Conservation (phyloP, 2,888 invertebrate species). For the Micoletzkya japonica region DNA sequence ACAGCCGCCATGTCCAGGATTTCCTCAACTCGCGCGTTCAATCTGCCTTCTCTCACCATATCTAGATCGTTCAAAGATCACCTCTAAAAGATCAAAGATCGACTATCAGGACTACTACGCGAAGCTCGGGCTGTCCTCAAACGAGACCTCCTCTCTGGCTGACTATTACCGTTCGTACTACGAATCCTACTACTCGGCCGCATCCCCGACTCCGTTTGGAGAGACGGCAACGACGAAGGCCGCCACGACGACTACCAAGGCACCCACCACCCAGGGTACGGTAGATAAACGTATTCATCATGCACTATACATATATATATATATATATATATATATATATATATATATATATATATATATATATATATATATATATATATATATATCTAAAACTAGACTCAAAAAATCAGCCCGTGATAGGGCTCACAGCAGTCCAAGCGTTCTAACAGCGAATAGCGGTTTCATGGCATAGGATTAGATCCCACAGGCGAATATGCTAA, state of each 20-base stretch:
- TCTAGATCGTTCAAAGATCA: too few relatives aligned
- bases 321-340: too few relatives aligned
- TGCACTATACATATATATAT: too few relatives aligned
- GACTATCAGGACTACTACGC: conserved; percentile 23
- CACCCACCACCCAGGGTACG: neutral
- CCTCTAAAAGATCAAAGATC: neutral
- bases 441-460: too few relatives aligned
- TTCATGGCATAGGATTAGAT: too few relatives aligned
- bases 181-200: conserved; percentile 27
- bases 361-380: too few relatives aligned
- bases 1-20: neutral
- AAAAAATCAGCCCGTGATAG: too few relatives aligned
- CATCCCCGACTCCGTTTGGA: conserved; percentile 22
- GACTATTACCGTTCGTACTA: conserved; percentile 26
- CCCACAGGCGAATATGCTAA: too few relatives aligned
- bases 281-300: too few relatives aligned
- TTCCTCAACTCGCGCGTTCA: neutral
- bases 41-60: neutral
- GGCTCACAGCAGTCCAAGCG: too few relatives aligned
- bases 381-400: too few relatives aligned
- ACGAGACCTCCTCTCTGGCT: conserved; percentile 2
- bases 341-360: too few relatives aligned
- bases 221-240: neutral
- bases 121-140: conserved; percentile 18
- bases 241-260: neutral